Conservation (phyloP, 2,113 vertebrate genomes). For the Probosciger aterrimus region DNA sequence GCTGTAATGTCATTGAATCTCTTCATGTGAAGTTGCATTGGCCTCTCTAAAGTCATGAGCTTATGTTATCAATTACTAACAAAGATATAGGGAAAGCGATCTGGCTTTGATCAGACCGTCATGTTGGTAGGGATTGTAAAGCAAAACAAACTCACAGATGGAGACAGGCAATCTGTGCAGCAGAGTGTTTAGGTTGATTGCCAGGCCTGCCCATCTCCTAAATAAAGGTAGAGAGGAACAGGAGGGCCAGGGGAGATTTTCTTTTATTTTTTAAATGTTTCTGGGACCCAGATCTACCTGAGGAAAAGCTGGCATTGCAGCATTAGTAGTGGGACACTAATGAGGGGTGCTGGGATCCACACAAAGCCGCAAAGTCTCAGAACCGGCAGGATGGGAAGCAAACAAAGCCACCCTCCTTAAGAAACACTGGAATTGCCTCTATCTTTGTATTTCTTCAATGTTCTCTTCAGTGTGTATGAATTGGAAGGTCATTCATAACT, state of each 20-base stretch:
- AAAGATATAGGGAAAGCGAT: background rate
- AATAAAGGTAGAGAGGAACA: background rate
- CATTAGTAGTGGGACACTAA: background rate
- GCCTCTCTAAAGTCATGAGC: background rate
- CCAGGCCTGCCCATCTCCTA: background rate
- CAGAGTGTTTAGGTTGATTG: background rate
- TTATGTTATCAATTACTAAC: background rate
- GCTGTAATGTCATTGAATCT: background rate
- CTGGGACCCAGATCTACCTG: background rate
- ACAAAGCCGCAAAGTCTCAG: background rate
- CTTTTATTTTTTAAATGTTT: background rate
- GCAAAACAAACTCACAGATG: background rate
- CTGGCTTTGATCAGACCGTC: background rate
- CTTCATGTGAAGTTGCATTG: background rate
- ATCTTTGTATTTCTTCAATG: background rate
- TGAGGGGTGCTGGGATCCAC: background rate
- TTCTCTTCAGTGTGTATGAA: background rate
- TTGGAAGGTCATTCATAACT: background rate
- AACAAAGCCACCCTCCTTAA: background rate
- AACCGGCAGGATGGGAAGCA: background rate
- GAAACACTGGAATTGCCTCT: background rate
- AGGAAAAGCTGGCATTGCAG: background rate
- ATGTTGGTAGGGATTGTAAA: background rate
- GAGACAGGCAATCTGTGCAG: background rate
- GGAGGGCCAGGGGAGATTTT: background rate